Percentiles rank a stretch among this genome's conserved stretches.
phyloP scores from a whole-genome alignment of 2,888 invertebrate species.

The Mimas tiliae region DNA sequence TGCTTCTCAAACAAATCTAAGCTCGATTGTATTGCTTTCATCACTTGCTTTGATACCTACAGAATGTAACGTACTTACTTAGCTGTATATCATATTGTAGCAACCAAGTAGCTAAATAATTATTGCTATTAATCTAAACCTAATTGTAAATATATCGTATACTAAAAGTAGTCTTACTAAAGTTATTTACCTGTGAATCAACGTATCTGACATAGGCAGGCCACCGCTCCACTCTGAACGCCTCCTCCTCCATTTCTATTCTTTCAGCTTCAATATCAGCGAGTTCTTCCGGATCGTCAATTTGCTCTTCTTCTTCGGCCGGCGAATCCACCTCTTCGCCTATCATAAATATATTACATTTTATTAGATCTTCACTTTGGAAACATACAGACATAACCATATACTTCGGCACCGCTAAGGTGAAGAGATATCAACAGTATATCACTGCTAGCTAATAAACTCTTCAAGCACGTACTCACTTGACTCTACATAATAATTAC shows the following conservation, averaged over 20 bases:
- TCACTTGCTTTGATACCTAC: slow-evolving; percentile 72
- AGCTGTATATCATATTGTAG: neutral
- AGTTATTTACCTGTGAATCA: slow-evolving; percentile 64
- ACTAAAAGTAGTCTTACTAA: no score
- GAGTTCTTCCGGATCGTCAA: slow-evolving; percentile 67
- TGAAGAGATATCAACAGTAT: no score
- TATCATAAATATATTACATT: slow-evolving; percentile 32
- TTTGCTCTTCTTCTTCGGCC: slow-evolving; percentile 69
- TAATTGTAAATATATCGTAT: no score
- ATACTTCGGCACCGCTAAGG: no score
- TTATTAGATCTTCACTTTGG: no score
- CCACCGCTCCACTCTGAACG: slow-evolving; percentile 73
- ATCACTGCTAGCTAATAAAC: no score
- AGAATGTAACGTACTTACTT: neutral
- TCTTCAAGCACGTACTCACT: no score
- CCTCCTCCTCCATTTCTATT: slow-evolving; percentile 64
- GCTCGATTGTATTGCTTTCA: slow-evolving; percentile 79
- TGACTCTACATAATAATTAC: no score
- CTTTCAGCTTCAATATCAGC: slow-evolving; percentile 77
- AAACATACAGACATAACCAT: no score
- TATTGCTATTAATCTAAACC: no score
- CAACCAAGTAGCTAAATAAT: no score
- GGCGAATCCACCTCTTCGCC: slow-evolving; percentile 74
- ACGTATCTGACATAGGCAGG: slow-evolving; percentile 80
- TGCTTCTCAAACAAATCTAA: slow-evolving; percentile 85